These are phyloP conservation scores for Tetanocera ferruginea DNA, from an alignment of 2,888 invertebrate genomes.

Conservation along the genomic window DNA sequence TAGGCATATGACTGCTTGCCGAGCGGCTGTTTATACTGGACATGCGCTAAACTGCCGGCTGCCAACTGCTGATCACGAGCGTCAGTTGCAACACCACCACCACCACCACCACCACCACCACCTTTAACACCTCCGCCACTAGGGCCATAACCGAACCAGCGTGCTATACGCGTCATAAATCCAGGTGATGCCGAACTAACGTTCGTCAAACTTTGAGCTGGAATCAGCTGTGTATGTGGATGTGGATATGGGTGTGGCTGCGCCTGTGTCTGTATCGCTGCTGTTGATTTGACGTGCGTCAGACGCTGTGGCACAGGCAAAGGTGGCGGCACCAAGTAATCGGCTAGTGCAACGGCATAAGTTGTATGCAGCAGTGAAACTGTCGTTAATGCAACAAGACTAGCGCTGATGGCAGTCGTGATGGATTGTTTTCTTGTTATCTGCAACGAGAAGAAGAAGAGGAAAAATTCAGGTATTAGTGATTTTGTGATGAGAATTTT, in stretches of 20 bases:
- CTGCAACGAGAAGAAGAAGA: conserved; percentile 13
- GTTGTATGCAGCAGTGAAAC: conserved; percentile 14
- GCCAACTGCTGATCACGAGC: conserved; percentile 58
- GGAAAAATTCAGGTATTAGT: not conserved
- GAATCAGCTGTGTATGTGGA: conserved; percentile 35
- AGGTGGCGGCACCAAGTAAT: conserved; percentile 66
- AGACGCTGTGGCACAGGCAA: conserved; percentile 37
- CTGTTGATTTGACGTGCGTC: conserved; percentile 37
- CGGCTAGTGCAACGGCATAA: conserved; percentile 54
- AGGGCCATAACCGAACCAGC: conserved; percentile 67
- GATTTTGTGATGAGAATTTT: not conserved
- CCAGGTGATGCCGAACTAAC: conserved; percentile 51
- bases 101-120: conserved; percentile 50
- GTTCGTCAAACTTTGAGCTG: conserved; percentile 1
- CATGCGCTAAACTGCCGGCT: conserved; percentile 13
- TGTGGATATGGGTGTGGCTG: conserved; percentile 35
- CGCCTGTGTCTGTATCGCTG: conserved; percentile 42
- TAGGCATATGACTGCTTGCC: conserved; percentile 54
- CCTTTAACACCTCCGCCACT: conserved; percentile 39
- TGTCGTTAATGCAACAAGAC: not conserved
- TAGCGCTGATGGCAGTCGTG: not conserved
- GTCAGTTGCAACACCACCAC: not conserved
- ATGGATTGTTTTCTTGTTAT: conserved; percentile 23
- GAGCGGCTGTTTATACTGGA: conserved; percentile 32
- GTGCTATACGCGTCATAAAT: conserved; percentile 68